Base-by-base conservation (phyloP, 2,797 vertebrate genomes). In the Betta splendens region DNA sequence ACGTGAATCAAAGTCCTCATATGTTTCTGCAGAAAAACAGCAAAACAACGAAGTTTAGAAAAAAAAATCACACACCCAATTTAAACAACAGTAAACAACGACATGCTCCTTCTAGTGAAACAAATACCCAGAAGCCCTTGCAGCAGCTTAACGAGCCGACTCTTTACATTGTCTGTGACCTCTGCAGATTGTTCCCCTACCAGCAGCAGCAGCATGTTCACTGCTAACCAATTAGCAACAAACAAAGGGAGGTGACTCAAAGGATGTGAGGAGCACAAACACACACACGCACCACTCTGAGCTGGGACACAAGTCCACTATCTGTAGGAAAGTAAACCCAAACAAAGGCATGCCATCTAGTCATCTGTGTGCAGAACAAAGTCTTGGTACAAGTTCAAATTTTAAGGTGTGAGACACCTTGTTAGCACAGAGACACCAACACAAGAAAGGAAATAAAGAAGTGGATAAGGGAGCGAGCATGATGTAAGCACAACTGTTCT, bases 1-100 rank as follows among this genome's bases (percentile, higher is more conserved):
- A 39, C 94, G 92, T 1, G 94, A 81, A 75, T 98, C 95, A 83
- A 99, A 98, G 63, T 93, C 91, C 61, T 95, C 90, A 0, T 94
- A 98, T 0, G 92, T 96, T 92, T 98, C 97, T 98, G 90, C 51
- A 39, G 40, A 70, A 45, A 78, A 36, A 65, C 2, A 21, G 17
- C 6, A 7, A 45, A 11, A 43, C 5, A 66, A 28, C 36, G 4
- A 18, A 21, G 42, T 39, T 73, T 13, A 38, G 20, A 32, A 13
- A 32, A 12, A 32, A 4, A 28, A 21, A 16, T 32, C 21, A 10
- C 32, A 48, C 32, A 38, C 5, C 52, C n/a, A 28, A 17, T 1
- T 13, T 13, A 39, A 32, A 1, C 40, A 45, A 39, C 9, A 20
- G 13, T 49, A 64, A 72, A 80, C 80, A 57, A 79, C 73, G 61